Percentiles rank a stretch among this genome's conserved stretches.
Evolutionary conservation across 2,113 vertebrate species (phyloP).

Genomic region (Cyprinodon brontotheroides): DNA sequence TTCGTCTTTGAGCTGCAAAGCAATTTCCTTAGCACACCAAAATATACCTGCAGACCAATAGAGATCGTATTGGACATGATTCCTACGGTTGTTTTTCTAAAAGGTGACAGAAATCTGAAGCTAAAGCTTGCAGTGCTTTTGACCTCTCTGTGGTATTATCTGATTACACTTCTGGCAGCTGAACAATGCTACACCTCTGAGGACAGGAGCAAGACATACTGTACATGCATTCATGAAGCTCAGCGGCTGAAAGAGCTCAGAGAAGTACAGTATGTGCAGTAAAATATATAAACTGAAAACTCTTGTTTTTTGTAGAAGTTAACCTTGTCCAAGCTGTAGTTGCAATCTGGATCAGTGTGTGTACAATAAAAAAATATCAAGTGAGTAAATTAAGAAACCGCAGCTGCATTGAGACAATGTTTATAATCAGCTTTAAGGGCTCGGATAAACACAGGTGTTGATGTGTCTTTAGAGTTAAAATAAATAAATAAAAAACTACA

Average conservation of each 20-base stretch:
- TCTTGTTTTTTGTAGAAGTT: neutral
- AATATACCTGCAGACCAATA: constrained; percentile 11
- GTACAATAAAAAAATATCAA: neutral
- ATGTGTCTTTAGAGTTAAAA: neutral
- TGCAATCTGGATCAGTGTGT: neutral
- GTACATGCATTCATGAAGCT: constrained; percentile 53
- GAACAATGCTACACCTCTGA: constrained; percentile 70
- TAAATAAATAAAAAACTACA: no score
- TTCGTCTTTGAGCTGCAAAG: constrained; percentile 5
- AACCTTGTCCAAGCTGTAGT: neutral
- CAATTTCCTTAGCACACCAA: constrained; percentile 16
- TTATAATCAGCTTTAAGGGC: neutral
- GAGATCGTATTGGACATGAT: constrained; percentile 24
- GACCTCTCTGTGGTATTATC: constrained; percentile 78
- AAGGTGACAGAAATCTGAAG: constrained; percentile 78
- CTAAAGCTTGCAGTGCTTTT: constrained; percentile 73
- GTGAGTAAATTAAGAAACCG: neutral
- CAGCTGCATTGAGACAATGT: neutral
- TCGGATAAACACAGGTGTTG: neutral
- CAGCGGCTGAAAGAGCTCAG: constrained; percentile 37
- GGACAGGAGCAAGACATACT: constrained; percentile 60
- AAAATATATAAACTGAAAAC: constrained; percentile 14
- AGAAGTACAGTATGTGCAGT: constrained; percentile 21
- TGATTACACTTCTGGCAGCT: constrained; percentile 78
- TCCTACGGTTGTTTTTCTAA: constrained; percentile 62